Evolutionary conservation across 2,888 invertebrate genomes (phyloP), one percentile per base, ranked within the genome.

Genomic region (Muschampia plurimacula): DNA sequence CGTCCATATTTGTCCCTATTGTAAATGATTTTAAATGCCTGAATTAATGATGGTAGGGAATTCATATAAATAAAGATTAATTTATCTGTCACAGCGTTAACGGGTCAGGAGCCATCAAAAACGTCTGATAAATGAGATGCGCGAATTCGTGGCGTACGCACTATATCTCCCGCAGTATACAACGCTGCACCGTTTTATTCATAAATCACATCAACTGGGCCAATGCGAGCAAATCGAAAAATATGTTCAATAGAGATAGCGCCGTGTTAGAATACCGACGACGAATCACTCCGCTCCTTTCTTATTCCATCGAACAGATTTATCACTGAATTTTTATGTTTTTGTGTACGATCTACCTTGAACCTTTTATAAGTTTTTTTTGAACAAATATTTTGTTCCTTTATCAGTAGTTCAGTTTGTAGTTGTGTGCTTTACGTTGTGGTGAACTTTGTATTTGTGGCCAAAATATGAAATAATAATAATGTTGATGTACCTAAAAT

Each of bases 181-280:
- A 39, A 67, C 75, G 74, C 74, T 76, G 75, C 76, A 81, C 75
- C 79, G 78, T 79, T 82, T 80, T 79, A 78, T 76, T 81, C 84
- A 87, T 88, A 88, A 88, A 89, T 88, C 88, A 89, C 80, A 55
- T 82, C 78, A 78, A 77, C 79, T 77, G 78, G 75, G 77, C 77
- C 76, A 78, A 77, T 76, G 76, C 80, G 82, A 81, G 84, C 84
- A 85, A 86, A 86, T 87, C 84, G 84, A 84, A 85, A 82, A 87
- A 86, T 86, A 85, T 85, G 82, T 81, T 84, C 83, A 83, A 86
- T 86, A 84, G 83, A 86, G 85, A 86, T 86, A 84, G 76, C 78
- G 76, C 69, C 69, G 74, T 75, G 82, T 84, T 83, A 84, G 79
- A 82, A 82, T 82, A 78, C 77, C 77, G 73, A 64, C 55, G 57